Evolutionary conservation across 2,888 invertebrate genomes (phyloP), one percentile per base, ranked within the genome.

Genomic region (Lasioglossum zephyrum): DNA sequence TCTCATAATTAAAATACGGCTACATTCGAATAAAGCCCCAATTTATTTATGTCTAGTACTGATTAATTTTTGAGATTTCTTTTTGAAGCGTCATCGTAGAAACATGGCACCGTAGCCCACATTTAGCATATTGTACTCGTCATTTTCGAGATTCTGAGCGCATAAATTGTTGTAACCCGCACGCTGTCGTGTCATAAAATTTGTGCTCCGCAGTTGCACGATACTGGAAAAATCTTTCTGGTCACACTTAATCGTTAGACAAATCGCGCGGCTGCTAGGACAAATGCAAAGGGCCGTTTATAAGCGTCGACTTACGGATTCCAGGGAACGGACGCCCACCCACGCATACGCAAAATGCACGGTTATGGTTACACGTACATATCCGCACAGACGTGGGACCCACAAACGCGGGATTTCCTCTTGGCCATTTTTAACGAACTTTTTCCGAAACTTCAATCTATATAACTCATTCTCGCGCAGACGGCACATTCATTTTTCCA

Each of bases 401-500:
- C 22, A n/a, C 13, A 53, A 57, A 57, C 53, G 18, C 53, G 41
- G 83, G 60, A 76, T 84, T 79, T 78, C 77, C 81, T 73, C 82
- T 74, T 82, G 76, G 79, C 74, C 87, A 83, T 87, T 88, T 89
- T 87, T 82, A 84, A 82, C 87, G 81, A 88, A 88, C 89, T 85
- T 87, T 84, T 79, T 70, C 88, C 74, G 86, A 91, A 91, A 89
- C 86, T 85, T 88, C 91, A 91, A 90, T 90, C 88, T 80, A 82
- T 88, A 88, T 82, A 87, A 88, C 84, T 86, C 90, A 85, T 84
- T 79, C 90, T 44, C 77, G 82, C 81, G 87, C 90, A 88, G 90
- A 91, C 89, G 89, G 91, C 88, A 79, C 90, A 88, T 91, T 88
- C 87, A 89, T 91, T 91, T 90, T 88, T 90, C 88, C 90, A 91